Evolutionary conservation across 2,113 vertebrate species (phyloP), one percentile per base, ranked within the genome.

Genomic region (Barbus barbus): DNA sequence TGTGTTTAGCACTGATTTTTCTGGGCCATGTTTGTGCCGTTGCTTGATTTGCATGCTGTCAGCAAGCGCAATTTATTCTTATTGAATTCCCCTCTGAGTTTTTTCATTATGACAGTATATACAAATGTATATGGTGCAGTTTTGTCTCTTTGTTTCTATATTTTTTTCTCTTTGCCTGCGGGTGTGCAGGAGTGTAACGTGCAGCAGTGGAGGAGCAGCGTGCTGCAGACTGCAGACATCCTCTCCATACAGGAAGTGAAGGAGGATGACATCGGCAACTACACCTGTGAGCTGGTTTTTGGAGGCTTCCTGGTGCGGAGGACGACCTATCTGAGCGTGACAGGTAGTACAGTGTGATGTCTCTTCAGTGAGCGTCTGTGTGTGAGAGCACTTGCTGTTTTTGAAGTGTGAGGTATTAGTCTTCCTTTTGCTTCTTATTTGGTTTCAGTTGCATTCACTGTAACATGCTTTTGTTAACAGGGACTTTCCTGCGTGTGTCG

Each of bases 221-320:
- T 98, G 91, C 87, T 96, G 65, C 96, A 96, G 90, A 96, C 95
- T 93, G 95, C 93, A 91, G 96, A 97, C 84, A 94, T 92, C 5
- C 93, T 98, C 81, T 94, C 96, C 18, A 96, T 99, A 92, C 95
- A 95, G 90, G 97, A 98, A 85, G 97, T 99, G 84, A 96, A 92
- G 91, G 97, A 99, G 92, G 97, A 98, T 86, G 97, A 99, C 92
- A 97, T 97, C 93, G 97, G 97, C 90, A 99, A 98, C 95, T 99
- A 99, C 76, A 99, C 97, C 63, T 99, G 97, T 85, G 97, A 98
- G 91, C 92, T 99, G 91, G 96, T 96, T 89, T 97, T 97, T 56
- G 96, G 95, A 87, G 94, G 95, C 86, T 99, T 98, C 89, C 90
- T 96, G 85, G 96, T 99, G 75, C 95, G 97, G 92, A 96, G 97